Evolutionary conservation across 2,797 vertebrate genomes (phyloP).

Genomic region (Balearica regulorum): DNA sequence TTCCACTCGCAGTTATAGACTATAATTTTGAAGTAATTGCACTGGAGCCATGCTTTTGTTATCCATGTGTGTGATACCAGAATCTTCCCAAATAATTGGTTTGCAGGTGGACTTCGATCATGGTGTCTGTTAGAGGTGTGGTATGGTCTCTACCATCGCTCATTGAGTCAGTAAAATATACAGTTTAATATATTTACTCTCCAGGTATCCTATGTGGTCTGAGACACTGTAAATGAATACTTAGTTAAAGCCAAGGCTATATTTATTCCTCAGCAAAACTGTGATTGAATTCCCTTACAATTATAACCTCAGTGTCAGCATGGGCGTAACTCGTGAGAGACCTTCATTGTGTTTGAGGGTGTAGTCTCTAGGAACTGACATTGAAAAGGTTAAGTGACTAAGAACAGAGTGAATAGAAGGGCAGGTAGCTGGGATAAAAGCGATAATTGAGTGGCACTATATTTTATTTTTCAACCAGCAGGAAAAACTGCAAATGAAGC

Average conservation of each 20-base stretch:
- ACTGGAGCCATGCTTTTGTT: neutral
- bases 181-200: fast-evolving
- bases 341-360: neutral
- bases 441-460: neutral
- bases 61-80: neutral
- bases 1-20: neutral
- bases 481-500: neutral
- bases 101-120: neutral
- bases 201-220: neutral
- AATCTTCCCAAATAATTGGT: neutral
- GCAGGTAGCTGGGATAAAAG: neutral
- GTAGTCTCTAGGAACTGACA: neutral
- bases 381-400: neutral
- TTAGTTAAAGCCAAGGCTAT: neutral
- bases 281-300: neutral
- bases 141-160: neutral
- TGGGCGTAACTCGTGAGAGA: neutral
- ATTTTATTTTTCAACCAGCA: neutral
- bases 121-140: neutral
- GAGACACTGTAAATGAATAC: neutral
- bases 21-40: neutral
- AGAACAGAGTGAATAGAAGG: neutral
- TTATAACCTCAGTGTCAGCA: neutral
- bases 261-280: neutral
- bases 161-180: neutral